These are phyloP conservation scores for Trachemys scripta DNA, from an alignment of 2,113 vertebrate species.

Conservation along the genomic window DNA sequence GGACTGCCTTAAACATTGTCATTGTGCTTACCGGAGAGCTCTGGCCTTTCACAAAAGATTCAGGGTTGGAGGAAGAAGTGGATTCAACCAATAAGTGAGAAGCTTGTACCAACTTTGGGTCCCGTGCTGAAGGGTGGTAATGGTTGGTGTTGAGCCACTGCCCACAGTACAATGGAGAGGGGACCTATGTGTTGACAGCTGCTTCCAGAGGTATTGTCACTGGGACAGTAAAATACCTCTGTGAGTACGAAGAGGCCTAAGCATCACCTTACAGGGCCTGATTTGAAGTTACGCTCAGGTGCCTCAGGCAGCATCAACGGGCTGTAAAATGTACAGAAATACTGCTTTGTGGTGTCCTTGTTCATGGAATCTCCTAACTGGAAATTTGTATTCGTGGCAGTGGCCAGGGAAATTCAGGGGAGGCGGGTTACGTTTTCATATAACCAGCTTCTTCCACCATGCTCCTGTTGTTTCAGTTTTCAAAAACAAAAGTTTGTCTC, in stretches of 20 bases:
- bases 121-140: background rate
- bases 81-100: background rate
- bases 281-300: background rate
- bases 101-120: too few species aligned
- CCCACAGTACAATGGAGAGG: background rate
- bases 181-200: background rate
- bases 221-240: background rate
- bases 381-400: too few species aligned
- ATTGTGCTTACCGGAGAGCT: background rate
- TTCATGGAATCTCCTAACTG: background rate
- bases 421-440: too few species aligned
- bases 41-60: background rate
- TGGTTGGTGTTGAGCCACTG: background rate
- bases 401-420: too few species aligned
- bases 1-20: background rate
- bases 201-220: background rate
- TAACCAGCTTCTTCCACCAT: too few species aligned
- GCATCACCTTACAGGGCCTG: background rate
- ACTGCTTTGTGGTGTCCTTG: background rate
- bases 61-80: background rate
- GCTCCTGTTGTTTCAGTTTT: too few species aligned
- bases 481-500: too few species aligned
- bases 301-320: background rate
- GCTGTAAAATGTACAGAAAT: background rate
- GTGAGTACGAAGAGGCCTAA: background rate